Evolutionary conservation across 2,113 vertebrate species (phyloP).

Genomic region (Calyptomena viridis): DNA sequence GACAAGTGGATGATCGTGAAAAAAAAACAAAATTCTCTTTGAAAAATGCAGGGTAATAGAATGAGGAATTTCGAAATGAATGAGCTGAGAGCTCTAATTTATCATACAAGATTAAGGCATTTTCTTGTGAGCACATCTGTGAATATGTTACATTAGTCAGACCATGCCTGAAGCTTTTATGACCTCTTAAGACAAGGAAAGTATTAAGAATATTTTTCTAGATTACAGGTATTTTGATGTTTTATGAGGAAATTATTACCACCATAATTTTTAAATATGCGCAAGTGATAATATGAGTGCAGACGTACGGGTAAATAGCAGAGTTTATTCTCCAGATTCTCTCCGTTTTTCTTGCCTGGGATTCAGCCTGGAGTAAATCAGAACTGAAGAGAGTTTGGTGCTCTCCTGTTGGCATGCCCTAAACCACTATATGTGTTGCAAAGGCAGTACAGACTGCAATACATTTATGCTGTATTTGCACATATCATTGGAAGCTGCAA

Average conservation of each 20-base stretch:
- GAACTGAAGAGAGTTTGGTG: neutral
- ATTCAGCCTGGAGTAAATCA: neutral
- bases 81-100: neutral
- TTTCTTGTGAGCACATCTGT: neutral
- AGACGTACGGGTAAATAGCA: neutral
- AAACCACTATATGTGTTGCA: neutral
- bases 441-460: neutral
- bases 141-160: neutral
- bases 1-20: neutral
- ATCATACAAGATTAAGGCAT: neutral
- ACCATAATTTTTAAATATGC: neutral
- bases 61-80: neutral
- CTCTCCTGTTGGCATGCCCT: neutral
- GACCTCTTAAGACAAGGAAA: neutral
- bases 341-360: neutral
- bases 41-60: neutral
- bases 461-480: neutral
- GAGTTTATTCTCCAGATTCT: neutral
- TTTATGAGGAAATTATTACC: constrained; percentile 12
- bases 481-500: neutral
- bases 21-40: neutral
- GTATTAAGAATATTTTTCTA: constrained; percentile 32
- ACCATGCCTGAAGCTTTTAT: constrained; percentile 31
- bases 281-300: neutral
- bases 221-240: constrained; percentile 6